Evolutionary conservation across 2,797 vertebrate genomes (phyloP).

Genomic region (Phataginus tetradactyla): DNA sequence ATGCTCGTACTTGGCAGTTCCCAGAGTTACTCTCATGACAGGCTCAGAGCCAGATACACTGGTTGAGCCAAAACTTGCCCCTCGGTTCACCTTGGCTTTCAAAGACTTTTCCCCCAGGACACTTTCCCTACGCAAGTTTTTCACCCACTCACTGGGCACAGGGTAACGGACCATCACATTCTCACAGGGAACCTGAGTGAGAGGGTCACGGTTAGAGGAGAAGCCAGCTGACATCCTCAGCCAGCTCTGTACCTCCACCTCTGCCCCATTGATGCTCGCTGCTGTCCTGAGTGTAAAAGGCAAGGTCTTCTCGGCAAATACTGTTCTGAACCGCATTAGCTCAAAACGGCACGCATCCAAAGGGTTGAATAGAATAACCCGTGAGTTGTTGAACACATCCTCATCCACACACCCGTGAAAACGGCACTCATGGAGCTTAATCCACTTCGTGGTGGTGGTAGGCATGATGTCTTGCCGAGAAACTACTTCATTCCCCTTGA

Average conservation of each 20-base stretch:
- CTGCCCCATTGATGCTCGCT: slow-evolving; percentile 90
- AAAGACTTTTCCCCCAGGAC: slow-evolving; percentile 92
- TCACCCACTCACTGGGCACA: slow-evolving; percentile 92
- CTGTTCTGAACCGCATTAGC: slow-evolving; percentile 90
- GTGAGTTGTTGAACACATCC: slow-evolving; percentile 86
- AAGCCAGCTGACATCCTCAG: slow-evolving; percentile 92
- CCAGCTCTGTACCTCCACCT: slow-evolving; percentile 94
- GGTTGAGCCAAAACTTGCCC: slow-evolving; percentile 91
- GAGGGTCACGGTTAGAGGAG: slow-evolving; percentile 90
- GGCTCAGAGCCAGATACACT: slow-evolving; percentile 92
- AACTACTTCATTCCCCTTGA: slow-evolving; percentile 94
- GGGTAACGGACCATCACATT: slow-evolving; percentile 93
- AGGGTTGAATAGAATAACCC: slow-evolving; percentile 89
- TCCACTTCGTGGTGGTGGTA: slow-evolving; percentile 93
- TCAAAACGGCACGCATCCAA: slow-evolving; percentile 91
- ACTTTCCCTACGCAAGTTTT: slow-evolving; percentile 93
- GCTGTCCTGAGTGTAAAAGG: slow-evolving; percentile 92
- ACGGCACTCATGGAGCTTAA: slow-evolving; percentile 88
- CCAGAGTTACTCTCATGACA: slow-evolving; percentile 93
- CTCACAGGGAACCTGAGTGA: slow-evolving; percentile 92
- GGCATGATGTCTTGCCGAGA: slow-evolving; percentile 93
- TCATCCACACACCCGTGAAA: slow-evolving; percentile 90
- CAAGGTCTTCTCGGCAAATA: slow-evolving; percentile 91
- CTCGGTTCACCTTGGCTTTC: slow-evolving; percentile 94
- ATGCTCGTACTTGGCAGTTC: slow-evolving; percentile 93